Base-by-base conservation (phyloP, 53 echinoderm and acorn worm species). In the Apostichopus leukothele region DNA sequence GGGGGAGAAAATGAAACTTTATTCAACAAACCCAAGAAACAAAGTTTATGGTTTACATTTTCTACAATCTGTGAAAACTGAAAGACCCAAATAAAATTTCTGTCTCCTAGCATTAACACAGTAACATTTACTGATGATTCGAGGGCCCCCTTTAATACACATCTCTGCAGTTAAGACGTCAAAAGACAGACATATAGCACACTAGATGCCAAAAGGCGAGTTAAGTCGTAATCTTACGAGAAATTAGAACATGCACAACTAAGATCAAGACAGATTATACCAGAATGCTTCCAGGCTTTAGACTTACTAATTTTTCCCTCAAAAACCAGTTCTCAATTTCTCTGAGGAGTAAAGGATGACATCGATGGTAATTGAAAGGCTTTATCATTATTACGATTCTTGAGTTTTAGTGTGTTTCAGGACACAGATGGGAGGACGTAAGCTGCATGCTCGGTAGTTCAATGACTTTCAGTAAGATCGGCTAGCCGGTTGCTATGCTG, bases 261-360 rank as follows among this genome's bases (percentile, higher is more conserved):
- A 16, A 63, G 63, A 63, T 63, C 63, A 13, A 63, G 63, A 6
- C 16, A 63, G 63, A 13, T 63, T 63, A 63, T 63, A 63, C 63
- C 16, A 63, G 8, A 63, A 63, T 63, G 63, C 63, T 63, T 63
- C 63, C 11, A 63, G 63, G 63, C 12, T 16, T 63, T 63, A 16
- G 63, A 13, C 63, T 63, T 63, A 63, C 63, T 63, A 13, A 11
- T 53, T 79, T 53, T 53, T 19, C n/a, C 51, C 53, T 16, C 79
- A 79, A 79, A 51, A 79, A 79, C 54, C 79, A 79, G 79, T 79
- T 79, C 79, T 50, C 53, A 51, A 52, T 79, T 51, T 79, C 79
- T 79, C 79, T 53, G 19, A 53, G 53, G 79, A 50, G 53, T 79
- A 53, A 79, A 7, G 51, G n/a, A 39, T 10, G 51, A 16, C 52